These are phyloP conservation scores for Petroica traversi DNA, from an alignment of 2,113 vertebrate genomes.

Conservation along the genomic window DNA sequence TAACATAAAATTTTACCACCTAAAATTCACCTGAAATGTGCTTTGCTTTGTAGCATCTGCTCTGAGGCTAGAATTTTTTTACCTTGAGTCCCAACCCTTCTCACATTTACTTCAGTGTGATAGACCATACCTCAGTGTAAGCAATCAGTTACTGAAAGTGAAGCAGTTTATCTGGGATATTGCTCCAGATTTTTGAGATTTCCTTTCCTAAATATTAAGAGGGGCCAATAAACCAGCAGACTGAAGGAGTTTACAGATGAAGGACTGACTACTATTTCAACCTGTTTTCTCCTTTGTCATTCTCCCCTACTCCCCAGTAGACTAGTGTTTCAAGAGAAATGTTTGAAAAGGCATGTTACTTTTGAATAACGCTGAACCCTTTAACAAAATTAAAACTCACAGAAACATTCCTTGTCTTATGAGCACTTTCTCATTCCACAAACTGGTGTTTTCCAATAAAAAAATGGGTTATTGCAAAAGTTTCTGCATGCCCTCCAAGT, in stretches of 20 bases:
- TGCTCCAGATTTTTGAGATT: not conserved
- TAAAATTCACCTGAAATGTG: not conserved
- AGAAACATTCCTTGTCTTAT: not conserved
- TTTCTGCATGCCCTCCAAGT: not conserved
- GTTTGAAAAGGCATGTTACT: not conserved
- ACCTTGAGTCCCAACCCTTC: not conserved
- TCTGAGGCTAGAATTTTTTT: not conserved
- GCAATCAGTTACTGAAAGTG: not conserved
- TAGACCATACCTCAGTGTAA: not conserved
- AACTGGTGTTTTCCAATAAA: not conserved
- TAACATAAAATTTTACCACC: not conserved
- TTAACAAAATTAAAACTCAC: not conserved
- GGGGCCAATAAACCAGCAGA: not conserved
- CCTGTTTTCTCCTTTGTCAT: not conserved
- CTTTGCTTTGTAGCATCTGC: not conserved
- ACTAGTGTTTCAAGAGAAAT: not conserved
- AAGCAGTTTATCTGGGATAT: not conserved
- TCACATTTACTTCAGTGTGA: not conserved
- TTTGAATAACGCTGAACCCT: not conserved
- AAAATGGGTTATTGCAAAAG: fast-evolving
- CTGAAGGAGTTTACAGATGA: not conserved
- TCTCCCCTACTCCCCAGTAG: not conserved
- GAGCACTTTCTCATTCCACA: not conserved
- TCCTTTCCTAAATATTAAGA: not conserved
- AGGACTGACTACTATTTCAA: not conserved